Evolutionary conservation across 2,797 vertebrate genomes (phyloP).

Genomic region (Poeciliopsis infans): DNA sequence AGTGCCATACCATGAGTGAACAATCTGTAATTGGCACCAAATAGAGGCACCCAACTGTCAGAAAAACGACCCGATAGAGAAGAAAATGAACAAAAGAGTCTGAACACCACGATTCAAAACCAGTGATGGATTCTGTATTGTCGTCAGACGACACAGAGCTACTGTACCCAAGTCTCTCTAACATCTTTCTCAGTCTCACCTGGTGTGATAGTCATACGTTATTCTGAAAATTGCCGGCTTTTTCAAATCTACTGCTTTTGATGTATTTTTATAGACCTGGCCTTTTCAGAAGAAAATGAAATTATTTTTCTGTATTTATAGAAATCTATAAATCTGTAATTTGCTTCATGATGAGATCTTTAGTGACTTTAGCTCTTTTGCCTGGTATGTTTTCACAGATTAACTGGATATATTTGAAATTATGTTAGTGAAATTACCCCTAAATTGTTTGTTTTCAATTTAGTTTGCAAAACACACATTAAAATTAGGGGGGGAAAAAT

Average conservation of each 20-base stretch:
- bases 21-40: constrained; percentile 77
- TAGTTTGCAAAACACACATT: background rate
- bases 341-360: background rate
- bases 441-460: background rate
- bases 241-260: background rate
- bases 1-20: constrained; percentile 55
- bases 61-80: constrained; percentile 57
- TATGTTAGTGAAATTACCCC: background rate
- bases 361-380: background rate
- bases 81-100: constrained; percentile 52
- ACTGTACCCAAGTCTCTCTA: background rate
- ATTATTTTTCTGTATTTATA: background rate
- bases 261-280: background rate
- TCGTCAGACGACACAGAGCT: background rate
- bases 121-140: constrained; percentile 30
- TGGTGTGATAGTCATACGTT: background rate
- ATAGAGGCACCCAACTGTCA: constrained; percentile 67
- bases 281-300: background rate
- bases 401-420: background rate
- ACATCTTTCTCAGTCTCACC: background rate
- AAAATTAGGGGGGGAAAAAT: background rate
- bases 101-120: constrained; percentile 52
- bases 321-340: background rate
- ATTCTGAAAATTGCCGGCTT: background rate
- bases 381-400: background rate